phyloP scores from a whole-genome alignment of 1,140 invertebrate species.

The Apis dorsata region DNA sequence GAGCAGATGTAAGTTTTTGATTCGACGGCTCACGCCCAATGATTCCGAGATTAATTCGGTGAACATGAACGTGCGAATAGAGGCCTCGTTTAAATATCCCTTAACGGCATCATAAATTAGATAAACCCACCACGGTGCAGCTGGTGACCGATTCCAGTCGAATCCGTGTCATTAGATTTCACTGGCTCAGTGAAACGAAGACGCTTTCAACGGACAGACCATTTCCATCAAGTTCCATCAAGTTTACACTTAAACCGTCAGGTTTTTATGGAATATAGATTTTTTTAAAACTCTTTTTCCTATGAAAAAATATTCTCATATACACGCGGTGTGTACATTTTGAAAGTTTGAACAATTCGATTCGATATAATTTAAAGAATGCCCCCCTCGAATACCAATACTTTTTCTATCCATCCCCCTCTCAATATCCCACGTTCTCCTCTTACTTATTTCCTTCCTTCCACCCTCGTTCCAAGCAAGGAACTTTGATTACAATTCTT shows the following conservation, averaged over 20 bases:
- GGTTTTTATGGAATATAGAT: too few species aligned
- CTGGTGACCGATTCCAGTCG: conserved; percentile 23
- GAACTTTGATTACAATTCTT: conserved; percentile 7
- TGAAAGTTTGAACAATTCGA: too few species aligned
- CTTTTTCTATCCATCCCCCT: too few species aligned
- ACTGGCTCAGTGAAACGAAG: neutral
- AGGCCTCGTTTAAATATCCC: conserved; percentile 30
- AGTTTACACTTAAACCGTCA: too few species aligned
- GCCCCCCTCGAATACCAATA: too few species aligned
- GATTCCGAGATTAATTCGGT: conserved; percentile 54
- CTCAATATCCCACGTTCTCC: neutral
- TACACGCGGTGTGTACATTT: too few species aligned
- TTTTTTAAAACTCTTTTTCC: too few species aligned
- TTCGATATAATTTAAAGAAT: too few species aligned
- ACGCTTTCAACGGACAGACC: neutral
- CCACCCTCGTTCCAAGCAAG: neutral
- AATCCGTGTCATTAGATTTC: neutral
- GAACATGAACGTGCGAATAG: conserved; percentile 45
- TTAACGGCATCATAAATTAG: conserved; percentile 48
- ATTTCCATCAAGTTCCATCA: too few species aligned
- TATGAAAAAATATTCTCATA: too few species aligned
- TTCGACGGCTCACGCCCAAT: conserved; percentile 44
- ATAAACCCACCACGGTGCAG: conserved; percentile 5
- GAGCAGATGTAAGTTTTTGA: conserved; percentile 54
- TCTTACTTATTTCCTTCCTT: neutral